Evolutionary conservation across 2,888 invertebrate species (phyloP).

Genomic region (Torymus tubicola): DNA sequence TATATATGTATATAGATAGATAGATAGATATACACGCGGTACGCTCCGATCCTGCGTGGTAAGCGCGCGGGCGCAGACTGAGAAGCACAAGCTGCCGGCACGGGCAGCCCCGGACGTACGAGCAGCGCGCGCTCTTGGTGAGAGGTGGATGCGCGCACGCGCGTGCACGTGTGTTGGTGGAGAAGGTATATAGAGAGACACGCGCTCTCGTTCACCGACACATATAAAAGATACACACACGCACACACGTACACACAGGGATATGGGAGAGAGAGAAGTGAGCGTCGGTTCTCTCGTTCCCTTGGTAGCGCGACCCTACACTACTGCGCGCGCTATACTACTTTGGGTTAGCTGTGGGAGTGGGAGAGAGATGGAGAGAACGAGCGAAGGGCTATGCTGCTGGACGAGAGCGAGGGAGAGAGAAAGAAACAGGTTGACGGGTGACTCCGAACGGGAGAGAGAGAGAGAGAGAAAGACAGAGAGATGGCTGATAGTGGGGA

Average conservation of each 20-base stretch:
- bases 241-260: no score
- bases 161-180: background rate
- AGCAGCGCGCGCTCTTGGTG: background rate
- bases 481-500: background rate
- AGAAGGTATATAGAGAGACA: no score
- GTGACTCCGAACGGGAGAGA: background rate
- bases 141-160: background rate
- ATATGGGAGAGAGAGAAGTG: no score
- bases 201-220: no score
- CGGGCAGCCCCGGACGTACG: background rate
- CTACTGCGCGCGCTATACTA: no score
- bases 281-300: background rate
- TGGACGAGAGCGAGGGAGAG: background rate
- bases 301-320: background rate
- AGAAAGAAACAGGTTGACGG: background rate
- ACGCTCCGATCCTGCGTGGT: conserved; percentile 1
- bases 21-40: no score
- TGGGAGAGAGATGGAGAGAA: no score
- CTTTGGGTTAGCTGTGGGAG: no score
- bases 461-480: background rate
- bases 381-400: no score
- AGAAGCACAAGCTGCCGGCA: background rate
- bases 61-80: conserved; percentile 43
- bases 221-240: no score
- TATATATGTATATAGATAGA: no score